Percentiles rank a stretch among this genome's conserved stretches.
phyloP scores from a whole-genome alignment of 2,113 vertebrate species.

The Megaleporinus macrocephalus region DNA sequence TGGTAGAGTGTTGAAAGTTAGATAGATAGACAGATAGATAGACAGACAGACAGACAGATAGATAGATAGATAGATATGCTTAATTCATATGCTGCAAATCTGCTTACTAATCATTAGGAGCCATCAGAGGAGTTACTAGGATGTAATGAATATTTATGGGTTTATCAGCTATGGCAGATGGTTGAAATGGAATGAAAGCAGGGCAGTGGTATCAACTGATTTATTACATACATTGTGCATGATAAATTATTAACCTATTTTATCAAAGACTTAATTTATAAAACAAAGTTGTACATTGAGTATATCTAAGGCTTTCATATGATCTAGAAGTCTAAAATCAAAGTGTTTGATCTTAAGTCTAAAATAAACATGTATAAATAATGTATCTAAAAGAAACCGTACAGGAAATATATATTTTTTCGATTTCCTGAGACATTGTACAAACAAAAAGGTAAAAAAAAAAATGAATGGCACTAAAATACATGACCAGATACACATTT shows the following conservation, averaged over 20 bases:
- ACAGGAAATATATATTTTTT: background rate
- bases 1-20: too few species aligned
- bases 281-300: background rate
- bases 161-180: constrained; percentile 11
- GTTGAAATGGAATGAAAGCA: constrained; percentile 6
- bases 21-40: too few species aligned
- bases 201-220: constrained; percentile 11
- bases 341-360: background rate
- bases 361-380: background rate
- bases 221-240: constrained; percentile 7
- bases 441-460: background rate
- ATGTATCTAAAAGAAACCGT: background rate
- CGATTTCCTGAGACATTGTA: background rate
- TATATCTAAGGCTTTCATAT: background rate
- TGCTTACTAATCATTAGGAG: background rate
- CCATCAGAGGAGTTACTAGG: constrained; percentile 9
- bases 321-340: background rate
- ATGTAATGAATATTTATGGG: constrained; percentile 25
- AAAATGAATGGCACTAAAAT: constrained; percentile 1
- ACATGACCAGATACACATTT: background rate
- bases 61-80: too few species aligned
- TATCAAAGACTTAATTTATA: background rate
- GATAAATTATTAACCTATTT: background rate
- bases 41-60: too few species aligned
- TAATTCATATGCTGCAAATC: too few species aligned